Evolutionary conservation across 2,113 vertebrate genomes (phyloP), one percentile per base, ranked within the genome.

Genomic region (Okapia johnstoni): DNA sequence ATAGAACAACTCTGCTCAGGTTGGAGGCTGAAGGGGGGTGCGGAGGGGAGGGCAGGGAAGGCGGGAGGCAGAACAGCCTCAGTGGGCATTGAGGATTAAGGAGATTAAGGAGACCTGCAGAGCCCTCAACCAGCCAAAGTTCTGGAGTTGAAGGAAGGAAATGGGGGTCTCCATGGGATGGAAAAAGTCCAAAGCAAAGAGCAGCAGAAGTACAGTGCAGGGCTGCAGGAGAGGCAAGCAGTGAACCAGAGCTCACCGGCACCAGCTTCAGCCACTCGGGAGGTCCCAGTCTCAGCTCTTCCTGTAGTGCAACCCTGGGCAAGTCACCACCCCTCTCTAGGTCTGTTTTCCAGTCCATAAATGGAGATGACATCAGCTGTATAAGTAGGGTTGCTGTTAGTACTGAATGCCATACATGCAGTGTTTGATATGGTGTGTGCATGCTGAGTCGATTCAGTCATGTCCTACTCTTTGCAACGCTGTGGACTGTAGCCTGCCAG

Each of bases 1-100:
- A 99, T 99, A 14, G 99, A 99, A 97, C 99, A 99, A 98, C 99
- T 99, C 21, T 99, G 99, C 97, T 99, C 99, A 99, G 99, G 99
- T 99, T 98, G 96, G 98, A n/a, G 5, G 88, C 55, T 19, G 60
- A 73, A 25, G 36, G 10, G 10, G 10, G 66, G 13, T 76, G 25
- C 0, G 2, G 73, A 46, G 40, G 73, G 43, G 19, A 80, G 77
- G 43, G 26, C 28, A 23, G 26, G 5, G 3, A 6, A 89, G 66
- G 58, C 5, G 0, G 4, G 70, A 58, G 60, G 60, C 36, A 70
- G 15, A 55, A n/a, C 17, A 43, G 40, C 50, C 30, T 7, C 52
- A n/a, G 46, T 21, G 4, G 40, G 63, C 14, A 76, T 13, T 0
- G 9, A 54, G 60, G 48, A 21, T 52, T 17, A 28, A 88, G 60